Conservation (phyloP, 2,888 invertebrate genomes). For the Auanema freiburgensis region DNA sequence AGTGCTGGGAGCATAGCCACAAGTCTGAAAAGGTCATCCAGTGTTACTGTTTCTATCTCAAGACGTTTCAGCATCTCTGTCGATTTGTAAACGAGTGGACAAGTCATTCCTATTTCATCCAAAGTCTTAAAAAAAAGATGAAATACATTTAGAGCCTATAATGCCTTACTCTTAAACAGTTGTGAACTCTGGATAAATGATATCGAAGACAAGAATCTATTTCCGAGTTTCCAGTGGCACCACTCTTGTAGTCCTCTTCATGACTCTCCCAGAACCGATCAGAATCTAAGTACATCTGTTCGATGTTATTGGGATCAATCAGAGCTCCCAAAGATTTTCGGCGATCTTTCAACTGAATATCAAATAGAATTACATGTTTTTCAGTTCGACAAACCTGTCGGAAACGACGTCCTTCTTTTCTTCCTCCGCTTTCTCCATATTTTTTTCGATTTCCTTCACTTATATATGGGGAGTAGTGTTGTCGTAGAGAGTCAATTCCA, state of each 20-base stretch:
- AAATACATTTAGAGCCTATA: no score
- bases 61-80: conserved; percentile 67
- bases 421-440: conserved; percentile 27
- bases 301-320: conserved; percentile 48
- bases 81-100: conserved; percentile 68
- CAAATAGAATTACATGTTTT: not conserved
- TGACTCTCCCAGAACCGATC: conserved; percentile 41
- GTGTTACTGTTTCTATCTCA: conserved; percentile 67
- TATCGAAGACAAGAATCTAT: conserved; percentile 57
- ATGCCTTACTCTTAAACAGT: conserved; percentile 41
- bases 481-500: conserved; percentile 59
- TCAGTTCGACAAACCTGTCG: conserved; percentile 18
- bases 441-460: conserved; percentile 24
- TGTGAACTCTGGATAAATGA: conserved; percentile 45
- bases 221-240: conserved; percentile 51
- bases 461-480: conserved; percentile 53
- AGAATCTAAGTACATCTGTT: conserved; percentile 41
- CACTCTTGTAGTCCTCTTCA: conserved; percentile 19
- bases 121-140: conserved; percentile 34
- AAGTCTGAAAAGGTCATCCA: conserved; percentile 66
- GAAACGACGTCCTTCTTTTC: conserved; percentile 36
- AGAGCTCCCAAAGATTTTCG: conserved; percentile 54
- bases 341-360: conserved; percentile 46
- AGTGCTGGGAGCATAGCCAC: conserved; percentile 59
- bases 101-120: conserved; percentile 48